Evolutionary conservation across 2,113 vertebrate species (phyloP).

Genomic region (Dasyprocta punctata): DNA sequence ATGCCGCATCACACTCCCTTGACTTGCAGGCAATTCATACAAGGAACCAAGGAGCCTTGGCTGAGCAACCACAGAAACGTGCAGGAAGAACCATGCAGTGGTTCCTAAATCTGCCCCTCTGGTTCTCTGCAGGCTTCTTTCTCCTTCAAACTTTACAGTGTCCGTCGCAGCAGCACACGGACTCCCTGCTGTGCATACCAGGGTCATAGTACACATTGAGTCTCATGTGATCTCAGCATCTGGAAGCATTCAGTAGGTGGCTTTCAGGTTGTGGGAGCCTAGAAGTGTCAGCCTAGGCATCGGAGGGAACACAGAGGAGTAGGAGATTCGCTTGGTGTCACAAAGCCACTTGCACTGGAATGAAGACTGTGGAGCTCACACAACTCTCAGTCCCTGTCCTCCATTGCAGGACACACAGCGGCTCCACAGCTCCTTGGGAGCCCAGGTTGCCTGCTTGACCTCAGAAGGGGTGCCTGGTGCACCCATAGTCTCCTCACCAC

Average conservation of each 20-base stretch:
- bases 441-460: not conserved
- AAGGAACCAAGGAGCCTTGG: not conserved
- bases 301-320: not conserved
- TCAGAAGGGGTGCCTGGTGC: rapidly evolving
- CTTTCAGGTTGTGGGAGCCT: no score
- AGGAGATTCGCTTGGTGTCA: not conserved
- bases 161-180: not conserved
- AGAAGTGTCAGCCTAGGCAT: not conserved
- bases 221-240: not conserved
- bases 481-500: no score
- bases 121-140: not conserved
- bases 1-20: not conserved
- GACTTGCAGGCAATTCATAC: not conserved
- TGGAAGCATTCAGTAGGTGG: not conserved
- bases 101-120: not conserved
- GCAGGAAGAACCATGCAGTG: rapidly evolving
- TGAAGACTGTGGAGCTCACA: not conserved
- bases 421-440: rapidly evolving
- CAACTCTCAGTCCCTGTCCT: not conserved
- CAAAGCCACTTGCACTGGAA: no score
- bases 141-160: not conserved
- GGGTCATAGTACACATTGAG: not conserved
- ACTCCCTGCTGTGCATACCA: conserved; percentile 15
- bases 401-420: not conserved
- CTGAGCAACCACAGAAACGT: not conserved